Conservation (phyloP, 2,888 invertebrate genomes). For the Nemapogon koenigi region DNA sequence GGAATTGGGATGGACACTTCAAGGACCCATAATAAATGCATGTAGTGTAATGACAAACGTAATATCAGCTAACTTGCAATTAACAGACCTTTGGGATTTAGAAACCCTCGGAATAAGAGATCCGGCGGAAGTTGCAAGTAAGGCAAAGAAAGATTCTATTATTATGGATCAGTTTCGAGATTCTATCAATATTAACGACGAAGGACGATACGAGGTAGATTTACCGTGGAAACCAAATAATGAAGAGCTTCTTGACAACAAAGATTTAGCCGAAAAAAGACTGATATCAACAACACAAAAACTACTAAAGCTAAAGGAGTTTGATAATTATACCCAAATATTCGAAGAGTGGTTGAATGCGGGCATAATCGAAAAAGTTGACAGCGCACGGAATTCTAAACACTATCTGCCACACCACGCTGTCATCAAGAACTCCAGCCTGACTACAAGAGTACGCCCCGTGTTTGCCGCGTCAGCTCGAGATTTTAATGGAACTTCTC, state of each 20-base stretch:
- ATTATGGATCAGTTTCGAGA: not conserved
- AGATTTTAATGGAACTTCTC: conserved; percentile 16
- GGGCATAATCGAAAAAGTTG: not conserved
- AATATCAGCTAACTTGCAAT: not conserved
- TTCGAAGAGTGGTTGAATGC: not conserved
- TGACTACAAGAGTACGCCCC: conserved; percentile 21
- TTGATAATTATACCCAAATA: conserved; percentile 1
- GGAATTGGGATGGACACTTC: conserved; percentile 5
- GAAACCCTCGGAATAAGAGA: conserved; percentile 3
- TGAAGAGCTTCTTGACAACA: not conserved
- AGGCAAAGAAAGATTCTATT: not conserved
- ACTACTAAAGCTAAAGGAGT: not conserved
- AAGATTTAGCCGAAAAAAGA: not conserved
- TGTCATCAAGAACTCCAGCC: conserved; percentile 18
- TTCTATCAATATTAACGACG: not conserved
- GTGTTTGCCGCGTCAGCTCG: conserved; percentile 22
- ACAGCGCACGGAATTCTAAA: too few species aligned
- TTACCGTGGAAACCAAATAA: not conserved
- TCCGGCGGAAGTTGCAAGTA: not conserved
- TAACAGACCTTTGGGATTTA: conserved; percentile 1
- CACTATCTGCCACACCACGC: conserved; percentile 21
- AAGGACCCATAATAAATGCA: not conserved
- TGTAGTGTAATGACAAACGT: conserved; percentile 1
- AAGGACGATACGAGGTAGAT: conserved; percentile 1
- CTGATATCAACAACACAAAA: conserved; percentile 1